Evolutionary conservation across 1,140 invertebrate species (phyloP).

Genomic region (Araneus ventricosus): DNA sequence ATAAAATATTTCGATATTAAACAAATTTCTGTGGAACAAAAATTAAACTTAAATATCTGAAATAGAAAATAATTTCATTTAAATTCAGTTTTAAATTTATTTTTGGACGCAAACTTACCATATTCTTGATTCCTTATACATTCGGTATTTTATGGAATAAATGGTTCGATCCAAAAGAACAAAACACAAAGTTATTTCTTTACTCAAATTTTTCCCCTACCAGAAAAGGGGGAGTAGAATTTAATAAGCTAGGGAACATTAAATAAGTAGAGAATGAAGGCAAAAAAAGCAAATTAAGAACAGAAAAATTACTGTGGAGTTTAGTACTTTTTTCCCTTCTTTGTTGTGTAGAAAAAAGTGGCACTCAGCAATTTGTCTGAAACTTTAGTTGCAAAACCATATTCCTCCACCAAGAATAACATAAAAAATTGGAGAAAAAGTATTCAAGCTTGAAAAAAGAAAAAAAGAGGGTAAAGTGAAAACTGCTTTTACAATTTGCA

Average conservation of each 20-base stretch:
- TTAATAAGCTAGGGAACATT: conserved; percentile 58
- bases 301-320: conserved; percentile 56
- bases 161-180: conserved; percentile 43
- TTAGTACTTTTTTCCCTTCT: conserved; percentile 2
- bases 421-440: conserved; percentile 15
- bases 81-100: not conserved
- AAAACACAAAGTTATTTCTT: conserved; percentile 51
- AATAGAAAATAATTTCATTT: conserved; percentile 1
- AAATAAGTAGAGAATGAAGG: conserved; percentile 45
- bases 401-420: conserved; percentile 24
- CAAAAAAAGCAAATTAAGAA: conserved; percentile 56
- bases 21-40: not conserved
- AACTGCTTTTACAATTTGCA: conserved; percentile 59
- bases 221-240: conserved; percentile 20
- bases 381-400: conserved; percentile 53
- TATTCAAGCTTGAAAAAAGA: conserved; percentile 42
- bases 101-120: not conserved
- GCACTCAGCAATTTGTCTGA: conserved; percentile 52
- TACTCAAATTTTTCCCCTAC: conserved; percentile 31
- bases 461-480: conserved; percentile 32
- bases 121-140: not conserved
- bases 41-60: not conserved
- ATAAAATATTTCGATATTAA: not conserved
- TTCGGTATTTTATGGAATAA: not conserved
- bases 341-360: conserved; percentile 24